Evolutionary conservation across 1,140 invertebrate genomes (phyloP).

Genomic region (Hirudo medicinalis): DNA sequence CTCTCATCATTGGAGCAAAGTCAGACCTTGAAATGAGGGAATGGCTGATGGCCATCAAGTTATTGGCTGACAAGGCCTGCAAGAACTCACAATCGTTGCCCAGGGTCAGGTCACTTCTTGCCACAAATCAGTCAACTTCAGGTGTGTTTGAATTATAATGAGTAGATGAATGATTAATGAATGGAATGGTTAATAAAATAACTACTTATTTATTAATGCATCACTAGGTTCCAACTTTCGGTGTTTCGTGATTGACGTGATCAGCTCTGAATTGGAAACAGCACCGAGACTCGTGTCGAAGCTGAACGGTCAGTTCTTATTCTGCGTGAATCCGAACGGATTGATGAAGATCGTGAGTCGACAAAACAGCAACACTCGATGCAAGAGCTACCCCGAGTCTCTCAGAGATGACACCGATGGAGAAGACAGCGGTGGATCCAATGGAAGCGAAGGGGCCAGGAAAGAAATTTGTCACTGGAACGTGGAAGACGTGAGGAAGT

Average conservation of each 20-base stretch:
- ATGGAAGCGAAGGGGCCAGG: not conserved
- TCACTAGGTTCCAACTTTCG: too few relatives aligned
- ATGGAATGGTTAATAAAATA: too few relatives aligned
- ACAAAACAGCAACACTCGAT: not conserved
- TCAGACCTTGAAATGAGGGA: constrained; percentile 16
- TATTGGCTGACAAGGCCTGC: constrained; percentile 9
- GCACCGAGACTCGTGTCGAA: not conserved
- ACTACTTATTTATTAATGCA: too few relatives aligned
- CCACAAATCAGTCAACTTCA: too few relatives aligned
- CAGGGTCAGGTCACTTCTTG: not conserved
- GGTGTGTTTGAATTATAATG: too few relatives aligned
- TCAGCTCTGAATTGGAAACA: too few relatives aligned
- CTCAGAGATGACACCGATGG: too few relatives aligned
- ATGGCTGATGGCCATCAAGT: constrained; percentile 16
- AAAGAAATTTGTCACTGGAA: constrained; percentile 10
- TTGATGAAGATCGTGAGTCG: not conserved
- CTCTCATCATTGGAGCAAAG: constrained; percentile 15
- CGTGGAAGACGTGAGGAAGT: not conserved
- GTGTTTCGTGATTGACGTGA: too few relatives aligned
- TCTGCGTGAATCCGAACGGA: constrained; percentile 1
- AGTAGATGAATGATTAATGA: too few relatives aligned
- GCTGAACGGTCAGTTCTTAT: constrained; percentile 7
- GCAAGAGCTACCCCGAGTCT: not conserved
- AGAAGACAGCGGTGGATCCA: not conserved
- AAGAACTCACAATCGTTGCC: not conserved